phyloP scores from a whole-genome alignment of 2,113 vertebrate species.

The Mustela nigripes region DNA sequence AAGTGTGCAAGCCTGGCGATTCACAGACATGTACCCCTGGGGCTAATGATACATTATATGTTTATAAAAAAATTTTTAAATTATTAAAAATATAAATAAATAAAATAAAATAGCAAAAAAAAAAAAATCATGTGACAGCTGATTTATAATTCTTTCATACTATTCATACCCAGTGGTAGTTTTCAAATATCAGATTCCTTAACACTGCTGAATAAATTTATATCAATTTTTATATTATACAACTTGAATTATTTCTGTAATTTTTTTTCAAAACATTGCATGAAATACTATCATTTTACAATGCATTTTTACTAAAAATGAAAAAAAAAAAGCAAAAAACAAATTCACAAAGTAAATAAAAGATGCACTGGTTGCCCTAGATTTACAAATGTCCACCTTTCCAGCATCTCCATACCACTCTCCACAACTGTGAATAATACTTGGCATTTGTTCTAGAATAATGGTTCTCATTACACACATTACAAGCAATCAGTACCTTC shows the following conservation, averaged over 20 bases:
- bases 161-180: not conserved
- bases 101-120: too few species aligned
- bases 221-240: not conserved
- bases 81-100: too few species aligned
- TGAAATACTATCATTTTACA: not conserved
- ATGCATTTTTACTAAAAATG: slow-evolving; percentile 3
- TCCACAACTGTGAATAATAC: not conserved
- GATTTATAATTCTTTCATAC: slow-evolving; percentile 9
- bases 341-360: not conserved
- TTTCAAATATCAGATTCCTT: not conserved
- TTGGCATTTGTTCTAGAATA: not conserved
- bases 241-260: not conserved
- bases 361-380: not conserved
- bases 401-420: not conserved
- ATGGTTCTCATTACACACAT: not conserved
- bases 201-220: not conserved
- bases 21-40: too few species aligned
- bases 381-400: not conserved
- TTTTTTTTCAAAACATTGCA: slow-evolving; percentile 1
- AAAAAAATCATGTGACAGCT: not conserved
- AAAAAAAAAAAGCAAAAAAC: not conserved
- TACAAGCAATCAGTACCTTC: not conserved
- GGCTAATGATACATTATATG: too few species aligned
- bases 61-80: too few species aligned
- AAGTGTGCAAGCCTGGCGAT: too few species aligned